Evolutionary conservation across 2,888 invertebrate genomes (phyloP), one percentile per base, ranked within the genome.

Genomic region (Calliphora vomitoria): DNA sequence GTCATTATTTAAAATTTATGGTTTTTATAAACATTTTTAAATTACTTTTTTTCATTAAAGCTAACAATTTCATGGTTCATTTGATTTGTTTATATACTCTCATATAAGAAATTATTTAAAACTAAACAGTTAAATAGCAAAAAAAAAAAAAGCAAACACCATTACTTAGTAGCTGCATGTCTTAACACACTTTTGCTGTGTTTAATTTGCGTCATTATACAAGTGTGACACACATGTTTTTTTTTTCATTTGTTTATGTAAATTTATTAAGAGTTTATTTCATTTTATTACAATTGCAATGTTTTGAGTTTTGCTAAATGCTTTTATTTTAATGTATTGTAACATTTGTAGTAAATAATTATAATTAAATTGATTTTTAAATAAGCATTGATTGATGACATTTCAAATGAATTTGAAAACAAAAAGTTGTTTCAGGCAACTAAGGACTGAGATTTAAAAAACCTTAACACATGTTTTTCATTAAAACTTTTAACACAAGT

Each of bases 331-430:
- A 60, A 60, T 60, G n/a, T 25, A 60, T 44, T 60, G n/a, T 11
- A 41, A 44, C 44, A 62, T 62, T 75, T 62, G 13, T 47, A 35
- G 25, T n/a, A 18, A 41, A 38, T 4, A 74, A 60, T 44, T 74
- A 38, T 8, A 74, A 60, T 44, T 74, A 20, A 71, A 35, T 75
- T 47, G 62, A 47, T 75, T 75, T 75, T 15, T 13, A 53, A 53
- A 35, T 35, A 62, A n/a, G 8, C 15, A 60, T 0, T n/a, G 62
- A 55, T 69, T 71, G 76, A 55, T 83, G 82, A 76, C 76, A 76
- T 62, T 83, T 83, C 35, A 71, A 71, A 69, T 82, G 41, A 35
- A 8, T 60, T 62, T 31, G n/a, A n/a, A 44, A 58, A 25, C 3
- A 50, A 47, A 66, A 80, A 66, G 66, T 75, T 69, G 62, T 75